These are phyloP conservation scores for Propsilocerus akamusi DNA, from an alignment of 1,140 invertebrate genomes.

Conservation along the genomic window DNA sequence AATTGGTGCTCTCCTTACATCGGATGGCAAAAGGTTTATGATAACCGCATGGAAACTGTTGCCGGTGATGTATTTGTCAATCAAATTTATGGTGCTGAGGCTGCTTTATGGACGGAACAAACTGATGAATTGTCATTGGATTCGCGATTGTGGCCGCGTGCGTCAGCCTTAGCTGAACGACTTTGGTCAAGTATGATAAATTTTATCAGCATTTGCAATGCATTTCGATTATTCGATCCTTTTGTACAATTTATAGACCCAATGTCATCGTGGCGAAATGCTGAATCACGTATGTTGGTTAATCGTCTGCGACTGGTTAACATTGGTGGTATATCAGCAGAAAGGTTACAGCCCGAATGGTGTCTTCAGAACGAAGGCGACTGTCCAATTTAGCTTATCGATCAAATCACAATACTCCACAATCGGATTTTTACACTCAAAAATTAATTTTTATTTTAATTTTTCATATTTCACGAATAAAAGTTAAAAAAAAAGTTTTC, in stretches of 20 bases:
- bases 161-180: slow-evolving; percentile 59
- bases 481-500: too few species aligned
- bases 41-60: slow-evolving; percentile 46
- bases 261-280: slow-evolving; percentile 32
- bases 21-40: slow-evolving; percentile 71
- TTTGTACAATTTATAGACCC: slow-evolving; percentile 28
- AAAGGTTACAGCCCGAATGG: slow-evolving; percentile 60
- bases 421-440: too few species aligned
- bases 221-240: not conserved
- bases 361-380: slow-evolving; percentile 58
- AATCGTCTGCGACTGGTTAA: slow-evolving; percentile 48
- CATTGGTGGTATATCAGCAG: slow-evolving; percentile 39
- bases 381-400: slow-evolving; percentile 34
- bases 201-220: not conserved
- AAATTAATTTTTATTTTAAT: too few species aligned
- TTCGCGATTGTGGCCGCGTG: slow-evolving; percentile 54
- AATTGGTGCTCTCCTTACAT: slow-evolving; percentile 81
- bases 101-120: slow-evolving; percentile 66
- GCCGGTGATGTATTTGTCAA: slow-evolving; percentile 28
- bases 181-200: slow-evolving; percentile 35
- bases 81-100: slow-evolving; percentile 49
- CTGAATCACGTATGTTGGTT: slow-evolving; percentile 45
- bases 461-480: too few species aligned
- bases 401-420: too few species aligned
- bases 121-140: slow-evolving; percentile 43